These are phyloP conservation scores for Drosophila koepferae DNA, from an alignment of 2,888 invertebrate species.

Conservation along the genomic window DNA sequence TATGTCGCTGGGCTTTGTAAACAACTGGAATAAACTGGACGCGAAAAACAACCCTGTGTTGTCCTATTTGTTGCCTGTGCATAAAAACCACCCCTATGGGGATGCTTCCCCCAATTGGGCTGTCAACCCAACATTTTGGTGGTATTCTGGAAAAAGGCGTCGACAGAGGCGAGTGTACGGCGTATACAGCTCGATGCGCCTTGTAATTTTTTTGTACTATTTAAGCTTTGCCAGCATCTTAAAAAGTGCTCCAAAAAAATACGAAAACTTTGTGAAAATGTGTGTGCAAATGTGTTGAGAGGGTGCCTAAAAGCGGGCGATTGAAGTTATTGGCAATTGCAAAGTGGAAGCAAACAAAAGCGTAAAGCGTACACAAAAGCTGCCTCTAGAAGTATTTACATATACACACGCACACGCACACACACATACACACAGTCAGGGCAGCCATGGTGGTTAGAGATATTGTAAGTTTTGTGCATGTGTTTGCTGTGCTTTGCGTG, in stretches of 20 bases:
- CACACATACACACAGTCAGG: neutral
- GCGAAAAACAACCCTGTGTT: constrained; percentile 75
- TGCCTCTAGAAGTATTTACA: constrained; percentile 42
- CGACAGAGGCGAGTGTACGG: constrained; percentile 57
- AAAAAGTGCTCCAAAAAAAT: neutral
- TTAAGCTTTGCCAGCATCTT: constrained; percentile 14
- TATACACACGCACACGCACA: constrained; percentile 40
- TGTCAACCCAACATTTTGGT: constrained; percentile 61
- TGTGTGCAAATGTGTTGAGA: constrained; percentile 13
- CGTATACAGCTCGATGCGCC: constrained; percentile 32
- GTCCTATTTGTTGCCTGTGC: constrained; percentile 21
- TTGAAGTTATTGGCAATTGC: neutral
- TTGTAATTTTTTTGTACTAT: constrained; percentile 16
- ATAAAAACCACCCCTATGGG: constrained; percentile 75
- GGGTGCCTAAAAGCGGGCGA: constrained; percentile 15
- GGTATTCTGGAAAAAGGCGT: constrained; percentile 78
- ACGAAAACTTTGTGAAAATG: constrained; percentile 13
- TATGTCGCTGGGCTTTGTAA: constrained; percentile 22
- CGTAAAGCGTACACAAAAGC: constrained; percentile 14
- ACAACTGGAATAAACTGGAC: constrained; percentile 52
- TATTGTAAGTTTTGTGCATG: constrained; percentile 34
- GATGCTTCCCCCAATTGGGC: constrained; percentile 49
- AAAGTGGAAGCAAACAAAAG: constrained; percentile 16
- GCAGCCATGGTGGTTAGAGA: constrained; percentile 51
- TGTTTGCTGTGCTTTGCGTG: constrained; percentile 61